Conservation (phyloP, 35 echinoderm and acorn worm genomes). For the Nesometra sesokonis region DNA sequence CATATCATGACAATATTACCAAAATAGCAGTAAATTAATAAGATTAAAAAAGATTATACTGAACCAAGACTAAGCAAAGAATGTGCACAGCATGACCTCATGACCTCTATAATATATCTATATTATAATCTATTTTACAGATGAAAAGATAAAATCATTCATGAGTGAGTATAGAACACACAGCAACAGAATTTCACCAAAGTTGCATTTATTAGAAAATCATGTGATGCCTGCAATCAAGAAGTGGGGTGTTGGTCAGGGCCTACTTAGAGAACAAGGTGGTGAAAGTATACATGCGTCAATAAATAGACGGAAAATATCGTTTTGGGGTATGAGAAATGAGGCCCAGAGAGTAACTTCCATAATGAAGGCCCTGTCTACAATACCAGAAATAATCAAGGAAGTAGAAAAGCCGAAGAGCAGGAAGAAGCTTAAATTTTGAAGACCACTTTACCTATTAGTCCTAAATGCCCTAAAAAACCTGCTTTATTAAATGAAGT, state of each 20-base stretch:
- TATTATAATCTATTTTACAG: not conserved
- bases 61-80: too few relatives aligned
- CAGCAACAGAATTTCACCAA: slow-evolving; percentile 10
- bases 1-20: too few relatives aligned
- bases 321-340: slow-evolving; percentile 21
- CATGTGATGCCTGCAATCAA: slow-evolving; percentile 31
- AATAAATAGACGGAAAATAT: slow-evolving; percentile 19
- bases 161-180: not conserved
- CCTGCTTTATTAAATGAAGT: too few relatives aligned
- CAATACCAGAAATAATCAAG: not conserved
- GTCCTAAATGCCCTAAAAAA: too few relatives aligned
- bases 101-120: too few relatives aligned
- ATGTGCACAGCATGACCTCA: too few relatives aligned
- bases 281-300: slow-evolving; percentile 41
- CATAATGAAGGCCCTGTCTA: not conserved
- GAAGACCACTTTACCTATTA: too few relatives aligned
- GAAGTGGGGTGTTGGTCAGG: slow-evolving; percentile 29
- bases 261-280: slow-evolving; percentile 41
- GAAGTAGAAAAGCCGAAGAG: too few relatives aligned
- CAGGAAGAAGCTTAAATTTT: too few relatives aligned
- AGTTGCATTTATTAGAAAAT: slow-evolving; percentile 38
- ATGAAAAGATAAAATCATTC: not conserved
- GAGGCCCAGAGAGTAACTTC: slow-evolving; percentile 5
- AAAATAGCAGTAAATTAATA: too few relatives aligned
- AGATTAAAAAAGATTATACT: too few relatives aligned